Evolutionary conservation across 2,113 vertebrate species (phyloP).

Genomic region (Pleuronectes platessa): DNA sequence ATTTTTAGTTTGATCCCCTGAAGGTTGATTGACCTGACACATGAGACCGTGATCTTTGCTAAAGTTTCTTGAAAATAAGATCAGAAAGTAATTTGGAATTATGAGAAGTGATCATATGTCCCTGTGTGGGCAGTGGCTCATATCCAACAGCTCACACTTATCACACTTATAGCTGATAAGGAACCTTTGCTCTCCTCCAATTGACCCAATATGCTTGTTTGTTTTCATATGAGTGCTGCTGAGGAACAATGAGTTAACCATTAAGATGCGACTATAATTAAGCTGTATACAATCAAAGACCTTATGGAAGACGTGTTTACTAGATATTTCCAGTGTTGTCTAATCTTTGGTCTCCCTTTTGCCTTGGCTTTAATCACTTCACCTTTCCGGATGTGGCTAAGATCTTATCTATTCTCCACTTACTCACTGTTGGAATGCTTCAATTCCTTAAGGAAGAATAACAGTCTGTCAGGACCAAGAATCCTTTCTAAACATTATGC

Average conservation of each 20-base stretch:
- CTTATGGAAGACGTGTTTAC: background rate
- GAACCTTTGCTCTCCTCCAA: too few species aligned
- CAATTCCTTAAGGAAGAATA: slow-evolving; percentile 41
- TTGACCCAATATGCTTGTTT: background rate
- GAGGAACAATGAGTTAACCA: slow-evolving; percentile 1
- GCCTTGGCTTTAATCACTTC: slow-evolving; percentile 39
- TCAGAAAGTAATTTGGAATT: too few species aligned
- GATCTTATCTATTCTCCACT: slow-evolving; percentile 60
- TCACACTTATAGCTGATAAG: background rate
- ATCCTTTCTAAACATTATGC: slow-evolving; percentile 35
- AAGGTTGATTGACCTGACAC: background rate
- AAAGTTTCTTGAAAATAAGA: too few species aligned
- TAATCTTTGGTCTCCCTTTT: slow-evolving; percentile 32
- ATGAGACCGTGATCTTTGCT: too few species aligned
- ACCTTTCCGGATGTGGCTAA: slow-evolving; percentile 40
- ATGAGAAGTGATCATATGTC: too few species aligned
- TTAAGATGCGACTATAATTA: slow-evolving; percentile 25
- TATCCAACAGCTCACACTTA: too few species aligned
- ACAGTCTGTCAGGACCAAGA: slow-evolving; percentile 30
- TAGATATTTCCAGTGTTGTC: slow-evolving; percentile 17
- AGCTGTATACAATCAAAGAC: slow-evolving; percentile 20
- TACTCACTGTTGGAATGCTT: slow-evolving; percentile 51
- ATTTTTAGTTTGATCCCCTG: background rate
- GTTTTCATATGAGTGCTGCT: background rate
- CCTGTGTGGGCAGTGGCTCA: too few species aligned